These are phyloP conservation scores for Laterallus jamaicensis DNA, from an alignment of 2,113 vertebrate species.

Conservation along the genomic window DNA sequence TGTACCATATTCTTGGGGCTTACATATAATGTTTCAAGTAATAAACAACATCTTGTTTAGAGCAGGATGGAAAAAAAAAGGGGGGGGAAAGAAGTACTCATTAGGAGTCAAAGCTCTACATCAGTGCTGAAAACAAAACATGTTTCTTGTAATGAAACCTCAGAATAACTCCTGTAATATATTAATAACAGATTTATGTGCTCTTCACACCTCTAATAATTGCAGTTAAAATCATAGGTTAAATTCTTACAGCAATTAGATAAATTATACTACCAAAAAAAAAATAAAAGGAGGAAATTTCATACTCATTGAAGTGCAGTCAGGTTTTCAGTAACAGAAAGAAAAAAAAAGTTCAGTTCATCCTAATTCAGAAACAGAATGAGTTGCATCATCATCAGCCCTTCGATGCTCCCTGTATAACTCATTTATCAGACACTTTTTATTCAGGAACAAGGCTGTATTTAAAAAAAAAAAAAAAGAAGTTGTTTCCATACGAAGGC, in stretches of 20 bases:
- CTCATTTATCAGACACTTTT: conserved; percentile 33
- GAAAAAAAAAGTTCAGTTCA: neutral
- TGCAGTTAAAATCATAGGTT: conserved; percentile 34
- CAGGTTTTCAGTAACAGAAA: neutral
- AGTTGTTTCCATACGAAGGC: neutral
- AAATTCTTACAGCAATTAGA: conserved; percentile 29
- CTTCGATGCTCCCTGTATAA: neutral
- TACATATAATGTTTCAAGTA: conserved; percentile 80
- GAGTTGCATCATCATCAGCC: neutral
- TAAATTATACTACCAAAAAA: conserved; percentile 19
- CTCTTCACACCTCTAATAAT: conserved; percentile 34
- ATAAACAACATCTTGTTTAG: conserved; percentile 85
- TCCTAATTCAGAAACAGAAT: conserved; percentile 3
- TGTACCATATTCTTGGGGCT: conserved; percentile 81
- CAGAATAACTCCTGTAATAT: conserved; percentile 8
- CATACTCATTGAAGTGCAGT: neutral
- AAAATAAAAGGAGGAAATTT: neutral
- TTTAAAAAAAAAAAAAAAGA: neutral
- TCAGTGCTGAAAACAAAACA: conserved; percentile 22
- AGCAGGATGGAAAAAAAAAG: conserved; percentile 49
- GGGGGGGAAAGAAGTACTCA: conserved; percentile 62
- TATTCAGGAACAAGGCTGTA: conserved; percentile 22
- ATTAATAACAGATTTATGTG: conserved; percentile 18
- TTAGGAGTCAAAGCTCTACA: conserved; percentile 72
- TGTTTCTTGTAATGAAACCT: conserved; percentile 16